phyloP scores from a whole-genome alignment of 2,888 invertebrate genomes.

The Ecdyonurus torrentis region DNA sequence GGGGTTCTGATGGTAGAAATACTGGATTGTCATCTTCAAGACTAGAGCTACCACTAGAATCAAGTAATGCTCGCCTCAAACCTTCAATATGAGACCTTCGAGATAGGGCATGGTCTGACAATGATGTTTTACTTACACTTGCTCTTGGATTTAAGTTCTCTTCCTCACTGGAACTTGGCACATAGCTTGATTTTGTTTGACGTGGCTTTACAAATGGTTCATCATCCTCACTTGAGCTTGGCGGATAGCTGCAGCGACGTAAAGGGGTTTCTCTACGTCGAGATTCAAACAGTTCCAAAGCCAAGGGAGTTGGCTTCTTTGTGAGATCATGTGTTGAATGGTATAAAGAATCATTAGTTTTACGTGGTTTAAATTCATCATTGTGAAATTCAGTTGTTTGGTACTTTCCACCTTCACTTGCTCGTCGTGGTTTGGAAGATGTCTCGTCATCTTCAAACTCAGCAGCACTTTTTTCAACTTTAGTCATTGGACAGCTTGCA shows the following conservation, averaged over 20 bases:
- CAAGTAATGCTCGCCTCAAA: constrained; percentile 42
- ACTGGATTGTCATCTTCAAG: constrained; percentile 41
- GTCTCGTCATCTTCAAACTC: not conserved
- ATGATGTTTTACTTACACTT: not conserved
- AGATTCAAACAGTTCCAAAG: not conserved
- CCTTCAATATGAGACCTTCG: not conserved
- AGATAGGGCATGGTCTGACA: constrained; percentile 28
- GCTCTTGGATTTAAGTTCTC: not conserved
- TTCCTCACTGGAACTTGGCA: not conserved
- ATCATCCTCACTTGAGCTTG: not conserved
- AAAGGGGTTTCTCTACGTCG: not conserved
- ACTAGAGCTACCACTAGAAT: constrained; percentile 73
- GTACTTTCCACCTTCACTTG: not conserved
- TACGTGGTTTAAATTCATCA: not conserved
- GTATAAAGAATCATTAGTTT: not conserved
- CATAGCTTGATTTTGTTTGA: not conserved
- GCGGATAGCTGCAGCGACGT: not conserved
- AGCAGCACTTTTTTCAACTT: not conserved
- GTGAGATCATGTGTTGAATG: not conserved
- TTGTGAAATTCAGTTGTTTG: not conserved
- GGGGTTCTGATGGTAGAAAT: constrained; percentile 21
- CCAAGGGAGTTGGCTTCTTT: not conserved
- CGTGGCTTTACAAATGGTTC: not conserved
- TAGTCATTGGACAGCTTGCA: not conserved
- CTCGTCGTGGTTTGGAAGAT: not conserved